phyloP scores from a whole-genome alignment of 1,140 invertebrate genomes.

The Himalopsyche phryganea region DNA sequence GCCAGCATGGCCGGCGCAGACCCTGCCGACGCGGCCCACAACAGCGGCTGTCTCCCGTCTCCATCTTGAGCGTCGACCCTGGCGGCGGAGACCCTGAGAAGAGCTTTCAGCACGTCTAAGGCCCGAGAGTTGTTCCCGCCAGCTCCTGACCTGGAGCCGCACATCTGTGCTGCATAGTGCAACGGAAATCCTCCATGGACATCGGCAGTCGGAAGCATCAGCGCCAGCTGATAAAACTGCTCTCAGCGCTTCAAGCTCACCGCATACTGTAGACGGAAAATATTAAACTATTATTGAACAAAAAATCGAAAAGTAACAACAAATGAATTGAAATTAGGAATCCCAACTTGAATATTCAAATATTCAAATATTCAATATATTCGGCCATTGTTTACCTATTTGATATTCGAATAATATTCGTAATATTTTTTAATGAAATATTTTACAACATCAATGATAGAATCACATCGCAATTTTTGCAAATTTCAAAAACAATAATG shows the following conservation, averaged over 20 bases:
- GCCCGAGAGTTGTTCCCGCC: constrained; percentile 67
- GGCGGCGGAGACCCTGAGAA: constrained; percentile 73
- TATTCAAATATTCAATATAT: too few species aligned
- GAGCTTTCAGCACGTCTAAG: constrained; percentile 77
- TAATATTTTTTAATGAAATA: too few species aligned
- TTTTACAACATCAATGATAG: too few species aligned
- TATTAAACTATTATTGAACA: too few species aligned
- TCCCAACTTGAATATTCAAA: too few species aligned
- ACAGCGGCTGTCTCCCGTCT: constrained; percentile 86
- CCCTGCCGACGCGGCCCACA: constrained; percentile 97
- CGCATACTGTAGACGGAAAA: constrained; percentile 66
- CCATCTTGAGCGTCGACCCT: constrained; percentile 82
- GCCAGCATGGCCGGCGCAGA: constrained; percentile 86
- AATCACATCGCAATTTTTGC: too few species aligned
- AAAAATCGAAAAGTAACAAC: too few species aligned
- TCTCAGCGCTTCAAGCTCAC: constrained; percentile 82
- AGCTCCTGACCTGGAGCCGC: constrained; percentile 71
- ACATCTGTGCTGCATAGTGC: constrained; percentile 97
- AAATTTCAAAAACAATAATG: too few species aligned
- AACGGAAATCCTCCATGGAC: constrained; percentile 91
- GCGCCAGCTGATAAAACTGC: constrained; percentile 81
- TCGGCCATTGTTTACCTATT: too few species aligned
- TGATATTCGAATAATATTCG: too few species aligned
- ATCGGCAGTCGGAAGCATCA: constrained; percentile 79
- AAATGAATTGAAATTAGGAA: too few species aligned